phyloP scores from a whole-genome alignment of 2,113 vertebrate genomes.

The Perca schrenkii region DNA sequence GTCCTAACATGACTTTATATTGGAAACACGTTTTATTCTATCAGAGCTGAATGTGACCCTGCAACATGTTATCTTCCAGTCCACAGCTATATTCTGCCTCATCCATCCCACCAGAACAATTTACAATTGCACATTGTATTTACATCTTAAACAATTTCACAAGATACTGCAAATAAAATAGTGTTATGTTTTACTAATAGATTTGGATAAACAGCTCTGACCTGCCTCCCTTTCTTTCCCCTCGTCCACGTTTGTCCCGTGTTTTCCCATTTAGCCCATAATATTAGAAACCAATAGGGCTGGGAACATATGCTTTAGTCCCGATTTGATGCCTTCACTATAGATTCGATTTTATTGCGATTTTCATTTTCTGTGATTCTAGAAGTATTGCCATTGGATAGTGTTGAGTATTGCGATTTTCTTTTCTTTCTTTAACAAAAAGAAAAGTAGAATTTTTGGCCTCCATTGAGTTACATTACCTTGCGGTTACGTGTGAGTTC shows the following conservation, averaged over 20 bases:
- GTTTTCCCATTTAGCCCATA: background rate
- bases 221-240: background rate
- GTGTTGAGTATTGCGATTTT: too few species aligned
- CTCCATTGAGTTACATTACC: too few species aligned
- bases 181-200: too few species aligned
- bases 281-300: background rate
- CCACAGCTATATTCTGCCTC: background rate
- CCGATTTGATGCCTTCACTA: too few species aligned
- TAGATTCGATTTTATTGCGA: too few species aligned
- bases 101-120: background rate
- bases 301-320: too few species aligned
- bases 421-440: too few species aligned
- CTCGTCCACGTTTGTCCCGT: background rate
- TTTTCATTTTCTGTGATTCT: too few species aligned
- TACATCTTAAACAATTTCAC: background rate
- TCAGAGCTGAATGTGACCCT: constrained; percentile 6
- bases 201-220: background rate
- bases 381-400: too few species aligned
- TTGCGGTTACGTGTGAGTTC: too few species aligned
- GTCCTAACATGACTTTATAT: background rate
- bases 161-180: background rate
- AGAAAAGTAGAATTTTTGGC: too few species aligned
- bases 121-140: background rate
- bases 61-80: background rate
- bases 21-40: background rate